Evolutionary conservation across 2,113 vertebrate species (phyloP), one percentile per base, ranked within the genome.

Genomic region (Xiphophorus maculatus): DNA sequence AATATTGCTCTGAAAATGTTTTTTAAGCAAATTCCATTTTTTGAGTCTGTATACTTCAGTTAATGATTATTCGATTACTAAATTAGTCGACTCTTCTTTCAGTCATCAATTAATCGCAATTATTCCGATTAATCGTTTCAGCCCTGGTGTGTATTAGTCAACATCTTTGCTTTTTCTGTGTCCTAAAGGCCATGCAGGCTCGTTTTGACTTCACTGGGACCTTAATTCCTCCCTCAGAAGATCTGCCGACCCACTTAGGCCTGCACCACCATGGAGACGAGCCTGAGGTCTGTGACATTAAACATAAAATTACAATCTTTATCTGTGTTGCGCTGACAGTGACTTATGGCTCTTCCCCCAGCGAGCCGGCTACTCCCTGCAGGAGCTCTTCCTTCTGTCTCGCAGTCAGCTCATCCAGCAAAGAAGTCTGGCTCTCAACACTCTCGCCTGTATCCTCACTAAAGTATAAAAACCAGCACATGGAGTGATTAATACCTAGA

Each of bases 191-290:
- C 71, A 98, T 99, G 97, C 96, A 97, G 90, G 98, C 96, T 81
- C 96, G 98, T 15, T 99, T 99, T 89, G 96, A 94, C 87, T 97
- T 99, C 62, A 91, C 94, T 5, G 98, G 98, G 78, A 94, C 91
- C 37, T 89, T 99, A 35, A 95, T 99, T 81, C 95, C 96, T 0
- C 95, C 96, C 0, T 92, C 94, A 14, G 86, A 94, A 79, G 97
- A 99, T 84, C 90, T 99, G 33, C 98, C 98, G 17, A 97, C 96
- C 51, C 95, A 99, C 87, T 90, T 99, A 77, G 98, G 98, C 40
- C 92, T 99, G 76, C 98, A 99, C 83, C 98, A 99, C 86, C 98
- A 99, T 58, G 98, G 98, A 91, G 97, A 98, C 33, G 97, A 99
- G 87, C 97, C 98, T 32, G 97, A 99, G 95, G 98, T 98, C 87